Evolutionary conservation across 2,113 vertebrate genomes (phyloP), one percentile per base, ranked within the genome.

Genomic region (Nematolebias whitei): DNA sequence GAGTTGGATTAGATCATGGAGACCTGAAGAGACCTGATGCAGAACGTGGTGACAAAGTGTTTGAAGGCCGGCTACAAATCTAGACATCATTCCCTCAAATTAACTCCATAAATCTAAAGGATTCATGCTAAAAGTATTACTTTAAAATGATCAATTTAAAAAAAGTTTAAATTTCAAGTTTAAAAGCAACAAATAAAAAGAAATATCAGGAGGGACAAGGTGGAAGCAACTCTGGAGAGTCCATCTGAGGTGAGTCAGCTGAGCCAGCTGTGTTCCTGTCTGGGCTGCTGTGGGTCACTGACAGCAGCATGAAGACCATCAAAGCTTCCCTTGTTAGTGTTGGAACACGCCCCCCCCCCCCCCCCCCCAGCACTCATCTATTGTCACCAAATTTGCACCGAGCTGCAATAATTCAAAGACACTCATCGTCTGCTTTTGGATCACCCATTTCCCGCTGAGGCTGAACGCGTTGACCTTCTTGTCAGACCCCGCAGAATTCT

Each of bases 401-500:
- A 84, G 71, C 83, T 81, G 83, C 89, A 81, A 87, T 86, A 81
- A 89, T 66, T 89, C 84, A 86, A 82, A 91, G 78, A 82, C 88
- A 72, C 66, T 79, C 74, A 73, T 90, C 63, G 71, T 76, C 80
- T 77, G 79, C 70, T 86, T 90, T 83, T 75, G 78, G 77, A 55
- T 68, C 15, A 79, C 78, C 58, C 57, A 53, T 69, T 74, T 62
- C 75, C 77, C 57, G 67, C 19, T 78, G 53, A 44, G 65, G 53
- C 67, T 71, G 40, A 52, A 81, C 68, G 32, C 62, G 81, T 85
- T 90, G 85, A 87, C 88, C 88, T 88, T 52, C 79, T 91, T 89
- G 87, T 88, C 66, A 70, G 78, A 32, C 69, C 20, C 78, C 57
- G 44, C 88, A 89, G 90, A 87, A 93, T 94, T 94, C 90, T 95